A percentile compares a stretch with the other conserved stretches of the same genome.
Conservation (phyloP, 2,888 invertebrate genomes). For the Lordiphosa fenestrarum region DNA sequence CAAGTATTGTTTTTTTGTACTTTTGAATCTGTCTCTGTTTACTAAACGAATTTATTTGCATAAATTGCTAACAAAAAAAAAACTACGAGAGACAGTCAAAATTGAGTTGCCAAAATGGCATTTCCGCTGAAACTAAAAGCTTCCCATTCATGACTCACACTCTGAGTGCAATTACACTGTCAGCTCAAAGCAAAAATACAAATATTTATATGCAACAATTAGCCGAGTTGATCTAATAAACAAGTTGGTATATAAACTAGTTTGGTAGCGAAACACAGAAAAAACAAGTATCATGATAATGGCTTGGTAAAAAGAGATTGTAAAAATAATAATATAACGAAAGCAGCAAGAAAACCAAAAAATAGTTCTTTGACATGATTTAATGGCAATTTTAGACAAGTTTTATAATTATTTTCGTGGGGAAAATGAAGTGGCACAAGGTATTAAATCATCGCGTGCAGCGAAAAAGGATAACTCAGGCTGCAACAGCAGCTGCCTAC, state of each 20-base stretch:
- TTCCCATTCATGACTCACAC: constrained; percentile 33
- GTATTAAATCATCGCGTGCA: constrained; percentile 75
- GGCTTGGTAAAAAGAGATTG: constrained; percentile 66
- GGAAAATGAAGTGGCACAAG: constrained; percentile 70
- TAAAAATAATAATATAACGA: constrained; percentile 51
- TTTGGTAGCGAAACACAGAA: constrained; percentile 34
- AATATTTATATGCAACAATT: constrained; percentile 26
- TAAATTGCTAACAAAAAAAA: constrained; percentile 1
- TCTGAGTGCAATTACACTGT: constrained; percentile 11
- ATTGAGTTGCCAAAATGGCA: constrained; percentile 24
- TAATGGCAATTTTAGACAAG: constrained; percentile 77
- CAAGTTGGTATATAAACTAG: constrained; percentile 47
- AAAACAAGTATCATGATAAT: constrained; percentile 55
- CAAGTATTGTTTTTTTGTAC: constrained; percentile 2
- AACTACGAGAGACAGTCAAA: constrained; percentile 1
- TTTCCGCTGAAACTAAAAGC: constrained; percentile 31
- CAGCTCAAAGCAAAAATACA: constrained; percentile 7
- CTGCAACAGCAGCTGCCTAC: constrained; percentile 21
- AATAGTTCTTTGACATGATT: constrained; percentile 66
- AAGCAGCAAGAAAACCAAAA: constrained; percentile 24
- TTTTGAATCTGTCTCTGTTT: background rate
- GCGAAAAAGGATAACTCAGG: constrained; percentile 60
- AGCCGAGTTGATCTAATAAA: constrained; percentile 41
- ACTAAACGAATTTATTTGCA: too few species aligned
- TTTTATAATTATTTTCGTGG: constrained; percentile 69